Percentiles rank a stretch among this genome's conserved stretches.
Conservation (phyloP, 2,113 vertebrate species). For the Piaya cayana region DNA sequence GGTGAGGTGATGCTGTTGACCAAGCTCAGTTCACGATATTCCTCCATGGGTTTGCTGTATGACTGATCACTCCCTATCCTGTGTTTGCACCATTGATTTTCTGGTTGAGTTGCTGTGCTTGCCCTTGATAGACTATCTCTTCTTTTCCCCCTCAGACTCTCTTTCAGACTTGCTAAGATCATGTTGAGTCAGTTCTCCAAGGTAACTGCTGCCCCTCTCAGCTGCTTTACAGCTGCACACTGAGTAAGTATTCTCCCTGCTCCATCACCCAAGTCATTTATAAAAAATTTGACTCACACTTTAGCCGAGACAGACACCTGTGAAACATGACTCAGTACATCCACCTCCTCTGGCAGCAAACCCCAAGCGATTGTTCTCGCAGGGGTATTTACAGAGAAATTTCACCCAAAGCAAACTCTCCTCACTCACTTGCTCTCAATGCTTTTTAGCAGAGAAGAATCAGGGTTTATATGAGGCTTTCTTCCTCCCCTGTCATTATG, state of each 20-base stretch:
- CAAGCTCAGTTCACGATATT: neutral
- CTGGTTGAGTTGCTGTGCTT: neutral
- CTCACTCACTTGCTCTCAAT: neutral
- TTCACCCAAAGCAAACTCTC: neutral
- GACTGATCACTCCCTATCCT: neutral
- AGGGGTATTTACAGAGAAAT: neutral
- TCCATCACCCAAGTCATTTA: neutral
- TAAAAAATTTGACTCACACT: neutral
- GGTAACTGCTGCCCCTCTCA: neutral
- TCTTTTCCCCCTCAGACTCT: neutral
- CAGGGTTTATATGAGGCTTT: neutral
- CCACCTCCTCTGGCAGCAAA: neutral
- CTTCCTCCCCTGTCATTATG: neutral
- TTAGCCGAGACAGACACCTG: neutral
- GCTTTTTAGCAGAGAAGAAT: neutral
- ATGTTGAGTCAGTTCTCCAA: neutral
- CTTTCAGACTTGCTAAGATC: neutral
- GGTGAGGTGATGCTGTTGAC: neutral
- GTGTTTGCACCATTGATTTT: neutral
- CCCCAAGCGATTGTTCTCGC: neutral
- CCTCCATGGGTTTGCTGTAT: accelerated
- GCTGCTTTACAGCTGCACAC: neutral
- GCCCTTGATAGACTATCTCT: too few species aligned
- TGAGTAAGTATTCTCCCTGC: neutral
- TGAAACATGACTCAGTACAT: neutral